Percentiles rank a stretch among this genome's conserved stretches.
Evolutionary conservation across 2,888 invertebrate species (phyloP).

Genomic region (Caenorhabditis panamensis): DNA sequence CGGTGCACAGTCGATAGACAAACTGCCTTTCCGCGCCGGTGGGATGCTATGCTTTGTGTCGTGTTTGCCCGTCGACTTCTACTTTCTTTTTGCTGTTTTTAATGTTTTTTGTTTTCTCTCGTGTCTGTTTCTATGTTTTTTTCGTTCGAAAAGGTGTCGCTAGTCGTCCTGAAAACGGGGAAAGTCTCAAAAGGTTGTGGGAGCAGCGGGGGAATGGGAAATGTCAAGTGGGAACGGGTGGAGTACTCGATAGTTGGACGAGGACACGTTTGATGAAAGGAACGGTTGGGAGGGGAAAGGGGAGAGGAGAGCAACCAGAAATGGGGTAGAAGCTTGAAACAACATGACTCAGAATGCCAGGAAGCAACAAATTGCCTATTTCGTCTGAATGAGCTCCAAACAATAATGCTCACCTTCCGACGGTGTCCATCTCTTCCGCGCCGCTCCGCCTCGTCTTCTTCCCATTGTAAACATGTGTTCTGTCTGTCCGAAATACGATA

Average conservation of each 20-base stretch:
- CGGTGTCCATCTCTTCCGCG: not conserved
- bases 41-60: slow-evolving; percentile 4
- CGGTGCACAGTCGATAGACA: slow-evolving; percentile 31
- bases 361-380: no score
- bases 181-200: not conserved
- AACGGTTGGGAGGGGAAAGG: no score
- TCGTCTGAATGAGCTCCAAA: not conserved
- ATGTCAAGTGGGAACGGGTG: not conserved
- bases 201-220: no score
- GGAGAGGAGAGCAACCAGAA: no score
- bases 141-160: slow-evolving; percentile 17
- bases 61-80: slow-evolving; percentile 44
- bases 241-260: not conserved
- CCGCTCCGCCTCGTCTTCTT: not conserved
- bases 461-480: slow-evolving; percentile 49
- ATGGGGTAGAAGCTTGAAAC: no score
- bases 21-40: slow-evolving; percentile 4
- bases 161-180: not conserved
- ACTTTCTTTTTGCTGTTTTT: slow-evolving; percentile 6
- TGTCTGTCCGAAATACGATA: slow-evolving; percentile 54
- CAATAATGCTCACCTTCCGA: not conserved
- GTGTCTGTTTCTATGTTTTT: slow-evolving; percentile 3
- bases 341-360: not conserved
- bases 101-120: slow-evolving; percentile 7
- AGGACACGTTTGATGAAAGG: not conserved